These are phyloP conservation scores for Protodeltote pygarga DNA, from an alignment of 2,888 invertebrate species.

Conservation along the genomic window DNA sequence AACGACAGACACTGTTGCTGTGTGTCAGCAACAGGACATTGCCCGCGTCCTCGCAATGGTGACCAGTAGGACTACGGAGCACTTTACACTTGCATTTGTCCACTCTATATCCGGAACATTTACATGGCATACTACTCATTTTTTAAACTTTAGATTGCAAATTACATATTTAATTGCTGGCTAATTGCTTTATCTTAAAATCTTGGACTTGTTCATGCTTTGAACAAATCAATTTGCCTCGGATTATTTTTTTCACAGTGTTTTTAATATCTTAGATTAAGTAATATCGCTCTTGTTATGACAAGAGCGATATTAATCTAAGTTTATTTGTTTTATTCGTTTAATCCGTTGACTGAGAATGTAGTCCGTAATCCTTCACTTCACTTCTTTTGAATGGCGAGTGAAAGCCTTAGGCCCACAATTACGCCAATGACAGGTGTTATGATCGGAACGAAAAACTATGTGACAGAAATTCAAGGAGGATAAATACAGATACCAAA, in stretches of 20 bases:
- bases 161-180: background rate
- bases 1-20: slow-evolving; percentile 1
- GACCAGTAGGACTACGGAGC: slow-evolving; percentile 1
- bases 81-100: slow-evolving; percentile 44
- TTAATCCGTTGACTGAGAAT: too few relatives aligned
- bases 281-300: too few relatives aligned
- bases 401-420: too few relatives aligned
- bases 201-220: background rate
- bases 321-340: too few relatives aligned
- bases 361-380: too few relatives aligned
- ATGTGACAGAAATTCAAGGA: too few relatives aligned
- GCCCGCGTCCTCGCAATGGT: background rate
- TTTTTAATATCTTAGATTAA: too few relatives aligned
- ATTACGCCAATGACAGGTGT: too few relatives aligned
- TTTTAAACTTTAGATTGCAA: background rate
- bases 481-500: too few relatives aligned
- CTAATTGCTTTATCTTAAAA: background rate
- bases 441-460: too few relatives aligned
- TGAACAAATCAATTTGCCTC: background rate
- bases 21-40: slow-evolving; percentile 26
- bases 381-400: too few relatives aligned
- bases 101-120: slow-evolving; percentile 33
- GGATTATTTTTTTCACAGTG: background rate
- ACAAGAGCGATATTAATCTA: too few relatives aligned
- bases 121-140: slow-evolving; percentile 33